Evolutionary conservation across 2,888 invertebrate species (phyloP).

Genomic region (Thymelicus lineola): DNA sequence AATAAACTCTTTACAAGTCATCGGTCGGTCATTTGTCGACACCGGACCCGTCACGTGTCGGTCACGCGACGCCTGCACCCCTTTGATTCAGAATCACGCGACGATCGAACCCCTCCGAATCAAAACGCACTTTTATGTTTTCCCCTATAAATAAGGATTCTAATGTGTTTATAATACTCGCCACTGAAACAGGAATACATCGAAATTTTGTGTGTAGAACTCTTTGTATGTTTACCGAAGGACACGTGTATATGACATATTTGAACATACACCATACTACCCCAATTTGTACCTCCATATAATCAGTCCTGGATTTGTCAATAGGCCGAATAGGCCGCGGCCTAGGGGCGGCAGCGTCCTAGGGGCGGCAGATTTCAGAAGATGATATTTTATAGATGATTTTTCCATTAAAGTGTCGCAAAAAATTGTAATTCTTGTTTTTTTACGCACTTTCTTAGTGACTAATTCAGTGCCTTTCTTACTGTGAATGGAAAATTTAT

Average conservation of each 20-base stretch:
- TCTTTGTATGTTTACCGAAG: neutral
- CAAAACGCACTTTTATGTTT: conserved; percentile 2
- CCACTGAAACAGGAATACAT: neutral
- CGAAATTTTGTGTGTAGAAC: neutral
- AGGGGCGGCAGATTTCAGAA: too few species aligned
- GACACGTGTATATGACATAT: neutral
- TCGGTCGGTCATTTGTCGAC: conserved; percentile 21
- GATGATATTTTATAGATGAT: too few species aligned
- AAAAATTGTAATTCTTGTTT: too few species aligned
- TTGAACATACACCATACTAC: too few species aligned
- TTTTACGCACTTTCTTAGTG: too few species aligned
- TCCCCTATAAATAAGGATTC: neutral
- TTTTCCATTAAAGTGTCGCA: too few species aligned
- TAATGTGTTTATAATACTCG: neutral
- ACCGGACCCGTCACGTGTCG: conserved; percentile 24
- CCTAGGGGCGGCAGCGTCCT: too few species aligned
- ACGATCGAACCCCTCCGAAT: conserved; percentile 19
- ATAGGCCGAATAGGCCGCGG: too few species aligned
- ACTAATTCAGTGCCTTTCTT: too few species aligned
- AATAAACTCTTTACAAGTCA: conserved; percentile 13
- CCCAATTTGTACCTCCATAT: too few species aligned
- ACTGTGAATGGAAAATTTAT: too few species aligned
- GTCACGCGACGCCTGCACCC: conserved; percentile 24
- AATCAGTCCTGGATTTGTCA: too few species aligned
- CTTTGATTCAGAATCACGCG: conserved; percentile 16